These are phyloP conservation scores for Microcebus lehilahytsara DNA, from an alignment of 2,113 vertebrate genomes.

Conservation along the genomic window DNA sequence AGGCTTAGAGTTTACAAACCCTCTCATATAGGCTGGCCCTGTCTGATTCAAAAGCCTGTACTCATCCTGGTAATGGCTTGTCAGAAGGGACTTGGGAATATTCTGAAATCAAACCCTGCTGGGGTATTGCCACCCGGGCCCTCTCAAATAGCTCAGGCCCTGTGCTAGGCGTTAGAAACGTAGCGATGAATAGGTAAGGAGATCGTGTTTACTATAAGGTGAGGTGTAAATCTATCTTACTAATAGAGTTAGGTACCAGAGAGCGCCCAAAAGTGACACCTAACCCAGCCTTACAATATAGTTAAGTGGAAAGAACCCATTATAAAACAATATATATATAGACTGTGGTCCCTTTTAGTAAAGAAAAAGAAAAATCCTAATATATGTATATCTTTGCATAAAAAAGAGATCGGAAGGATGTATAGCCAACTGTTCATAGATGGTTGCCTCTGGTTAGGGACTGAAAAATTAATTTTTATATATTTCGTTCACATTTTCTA, in stretches of 20 bases:
- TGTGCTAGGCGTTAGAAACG: not conserved
- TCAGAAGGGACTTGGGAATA: conserved; percentile 57
- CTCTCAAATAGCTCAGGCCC: not conserved
- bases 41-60: not conserved
- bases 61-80: conserved; percentile 63
- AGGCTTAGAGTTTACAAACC: not conserved
- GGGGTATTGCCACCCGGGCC: not conserved
- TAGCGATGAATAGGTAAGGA: not conserved
- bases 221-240: not conserved
- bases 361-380: not conserved
- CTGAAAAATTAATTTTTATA: not conserved
- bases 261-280: not conserved
- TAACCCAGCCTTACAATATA: not conserved
- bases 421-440: not conserved
- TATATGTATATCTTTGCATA: not conserved
- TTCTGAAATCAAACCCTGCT: conserved; percentile 71
- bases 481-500: not conserved
- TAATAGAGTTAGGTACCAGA: not conserved
- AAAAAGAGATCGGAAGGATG: not conserved
- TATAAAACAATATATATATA: not conserved
- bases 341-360: not conserved
- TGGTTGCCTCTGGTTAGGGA: not conserved
- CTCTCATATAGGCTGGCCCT: not conserved
- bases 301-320: not conserved
- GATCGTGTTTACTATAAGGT: not conserved